phyloP scores from a whole-genome alignment of 1,140 invertebrate genomes.

The Ditylenchus dipsaci region DNA sequence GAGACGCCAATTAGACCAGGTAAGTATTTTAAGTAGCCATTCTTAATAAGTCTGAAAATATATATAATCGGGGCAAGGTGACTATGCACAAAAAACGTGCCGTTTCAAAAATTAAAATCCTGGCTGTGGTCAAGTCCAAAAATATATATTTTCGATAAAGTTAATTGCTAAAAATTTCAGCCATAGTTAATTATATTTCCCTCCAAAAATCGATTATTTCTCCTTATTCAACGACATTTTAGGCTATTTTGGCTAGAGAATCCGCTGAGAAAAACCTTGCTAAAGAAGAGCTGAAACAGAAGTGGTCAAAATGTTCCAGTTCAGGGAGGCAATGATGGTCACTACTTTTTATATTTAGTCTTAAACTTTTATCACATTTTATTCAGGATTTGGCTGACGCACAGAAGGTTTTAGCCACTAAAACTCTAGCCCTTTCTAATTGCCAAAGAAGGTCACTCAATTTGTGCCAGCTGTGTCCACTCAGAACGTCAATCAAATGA shows the following conservation, averaged over 20 bases:
- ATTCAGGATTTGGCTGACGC: slow-evolving; percentile 41
- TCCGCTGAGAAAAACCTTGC: not conserved
- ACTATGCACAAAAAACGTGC: no score
- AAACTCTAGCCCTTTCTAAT: slow-evolving; percentile 30
- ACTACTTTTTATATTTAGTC: slow-evolving; percentile 5
- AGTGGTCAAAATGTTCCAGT: slow-evolving; percentile 42
- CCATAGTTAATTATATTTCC: not conserved
- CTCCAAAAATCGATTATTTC: not conserved
- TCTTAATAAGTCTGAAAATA: not conserved
- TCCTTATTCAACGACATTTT: slow-evolving; percentile 2
- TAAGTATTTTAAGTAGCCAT: slow-evolving; percentile 2
- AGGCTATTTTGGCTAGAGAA: slow-evolving; percentile 15
- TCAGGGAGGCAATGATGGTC: slow-evolving; percentile 35
- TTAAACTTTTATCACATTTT: slow-evolving; percentile 2
- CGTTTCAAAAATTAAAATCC: no score
- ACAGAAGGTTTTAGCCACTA: slow-evolving; percentile 26
- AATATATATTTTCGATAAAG: not conserved
- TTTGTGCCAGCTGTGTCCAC: slow-evolving; percentile 40
- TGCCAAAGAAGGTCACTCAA: slow-evolving; percentile 48
- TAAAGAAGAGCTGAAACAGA: slow-evolving; percentile 20
- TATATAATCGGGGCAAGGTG: no score
- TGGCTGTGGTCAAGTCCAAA: no score
- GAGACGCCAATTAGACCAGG: slow-evolving; percentile 1
- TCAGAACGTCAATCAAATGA: slow-evolving; percentile 36
- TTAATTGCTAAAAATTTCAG: no score